A percentile compares a stretch with the other conserved stretches of the same genome.
Evolutionary conservation across 2,888 invertebrate species (phyloP).

Genomic region (Cabera pusaria): DNA sequence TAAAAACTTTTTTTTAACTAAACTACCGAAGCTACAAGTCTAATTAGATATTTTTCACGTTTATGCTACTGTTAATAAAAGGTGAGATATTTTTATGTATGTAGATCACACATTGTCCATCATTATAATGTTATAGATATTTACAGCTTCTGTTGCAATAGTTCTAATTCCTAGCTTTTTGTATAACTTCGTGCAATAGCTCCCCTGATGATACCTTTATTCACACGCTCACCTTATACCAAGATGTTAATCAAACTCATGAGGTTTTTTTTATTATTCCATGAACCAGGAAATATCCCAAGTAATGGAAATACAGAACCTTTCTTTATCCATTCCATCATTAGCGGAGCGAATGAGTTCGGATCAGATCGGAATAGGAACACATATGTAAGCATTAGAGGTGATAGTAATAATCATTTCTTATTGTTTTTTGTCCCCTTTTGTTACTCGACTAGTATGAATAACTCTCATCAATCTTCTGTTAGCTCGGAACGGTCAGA

Average conservation of each 20-base stretch:
- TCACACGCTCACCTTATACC: constrained; percentile 59
- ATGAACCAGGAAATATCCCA: constrained; percentile 56
- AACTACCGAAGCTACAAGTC: no score
- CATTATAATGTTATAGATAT: no score
- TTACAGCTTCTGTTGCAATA: no score
- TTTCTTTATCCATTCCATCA: constrained; percentile 38
- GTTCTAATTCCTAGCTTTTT: constrained; percentile 31
- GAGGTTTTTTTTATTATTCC: constrained; percentile 53
- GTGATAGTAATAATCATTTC: constrained; percentile 5
- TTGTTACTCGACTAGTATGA: constrained; percentile 37
- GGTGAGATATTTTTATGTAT: no score
- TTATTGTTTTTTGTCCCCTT: constrained; percentile 32
- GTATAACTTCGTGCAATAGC: constrained; percentile 1
- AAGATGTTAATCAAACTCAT: constrained; percentile 56
- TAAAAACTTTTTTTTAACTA: no score
- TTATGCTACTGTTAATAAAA: no score
- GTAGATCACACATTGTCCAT: no score
- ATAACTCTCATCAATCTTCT: constrained; percentile 61
- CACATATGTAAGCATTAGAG: constrained; percentile 1
- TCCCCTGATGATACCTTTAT: constrained; percentile 55
- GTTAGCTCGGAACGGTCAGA: constrained; percentile 37
- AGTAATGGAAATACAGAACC: constrained; percentile 36
- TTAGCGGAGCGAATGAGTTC: constrained; percentile 29
- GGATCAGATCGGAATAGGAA: constrained; percentile 14
- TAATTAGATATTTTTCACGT: no score